Evolutionary conservation across 2,888 invertebrate genomes (phyloP), one percentile per base, ranked within the genome.

Genomic region (Trichopria drosophilae): DNA sequence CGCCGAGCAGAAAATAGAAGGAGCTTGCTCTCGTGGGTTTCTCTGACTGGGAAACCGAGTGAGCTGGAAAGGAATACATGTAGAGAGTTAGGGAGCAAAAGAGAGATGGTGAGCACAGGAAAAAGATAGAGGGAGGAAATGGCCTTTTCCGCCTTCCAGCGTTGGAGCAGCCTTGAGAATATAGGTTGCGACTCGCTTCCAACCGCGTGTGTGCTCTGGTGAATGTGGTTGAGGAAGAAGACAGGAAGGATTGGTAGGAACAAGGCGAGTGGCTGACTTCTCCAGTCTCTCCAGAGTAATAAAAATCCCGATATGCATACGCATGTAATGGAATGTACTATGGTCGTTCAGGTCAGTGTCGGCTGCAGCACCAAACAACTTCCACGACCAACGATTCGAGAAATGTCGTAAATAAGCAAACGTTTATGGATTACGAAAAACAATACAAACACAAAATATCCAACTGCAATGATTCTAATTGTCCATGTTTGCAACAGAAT

Each of bases 261-360:
- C 41, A 24, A 51, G 56, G 57, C 54, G 58, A 65, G 61, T 63
- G 61, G 55, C 62, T 59, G 62, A 66, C 61, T 63, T 60, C 62
- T 65, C 61, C 62, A 66, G 64, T 63, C 51, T 53, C 62, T 51
- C 60, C 63, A 58, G 64, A 69, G 65, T 64, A 65, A 64, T 56
- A 58, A 60, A 57, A 61, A 51, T 53, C 39, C 36, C 40, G 16
- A 48, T 58, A 56, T 54, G 48, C 53, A 47, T 57, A n/a, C n/a
- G n/a, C n/a, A n/a, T n/a, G n/a, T n/a, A n/a, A n/a, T n/a, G n/a
- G n/a, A n/a, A n/a, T n/a, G n/a, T n/a, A n/a, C n/a, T n/a, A n/a
- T n/a, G n/a, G n/a, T n/a, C n/a, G n/a, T n/a, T n/a, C n/a, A n/a
- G n/a, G n/a, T n/a, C n/a, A n/a, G n/a, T n/a, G n/a, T n/a, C n/a